Conservation (phyloP, 1,140 invertebrate species). For the Oreohelix idahoensis region DNA sequence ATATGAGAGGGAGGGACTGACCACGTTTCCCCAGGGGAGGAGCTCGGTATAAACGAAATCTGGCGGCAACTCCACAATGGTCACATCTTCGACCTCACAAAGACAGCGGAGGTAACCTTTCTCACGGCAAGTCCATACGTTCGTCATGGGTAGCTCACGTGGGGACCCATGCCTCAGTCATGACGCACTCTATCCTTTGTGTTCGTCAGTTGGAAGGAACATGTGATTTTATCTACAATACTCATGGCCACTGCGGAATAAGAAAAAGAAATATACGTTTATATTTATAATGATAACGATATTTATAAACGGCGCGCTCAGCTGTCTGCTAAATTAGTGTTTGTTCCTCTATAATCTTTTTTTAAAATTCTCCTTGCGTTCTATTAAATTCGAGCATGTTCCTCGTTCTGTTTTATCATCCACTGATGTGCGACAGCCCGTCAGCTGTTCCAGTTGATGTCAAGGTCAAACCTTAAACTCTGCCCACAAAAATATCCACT, state of each 20-base stretch:
- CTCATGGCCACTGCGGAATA: background rate
- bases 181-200: background rate
- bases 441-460: background rate
- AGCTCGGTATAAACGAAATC: too few species aligned
- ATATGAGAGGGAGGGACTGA: too few species aligned
- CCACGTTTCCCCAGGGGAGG: too few species aligned
- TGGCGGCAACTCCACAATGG: too few species aligned
- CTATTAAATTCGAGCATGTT: background rate
- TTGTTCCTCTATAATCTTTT: background rate
- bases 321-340: background rate
- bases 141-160: background rate
- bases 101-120: background rate
- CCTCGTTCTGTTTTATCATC: background rate
- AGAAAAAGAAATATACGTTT: too few species aligned
- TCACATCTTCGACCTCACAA: background rate
- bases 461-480: background rate
- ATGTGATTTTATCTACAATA: too few species aligned
- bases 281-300: background rate
- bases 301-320: background rate
- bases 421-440: background rate
- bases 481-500: background rate
- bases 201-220: background rate
- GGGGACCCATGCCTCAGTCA: background rate
- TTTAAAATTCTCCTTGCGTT: background rate
- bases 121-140: background rate